Conservation (phyloP, 2,113 vertebrate species). For the Microcebus ravelobensis region DNA sequence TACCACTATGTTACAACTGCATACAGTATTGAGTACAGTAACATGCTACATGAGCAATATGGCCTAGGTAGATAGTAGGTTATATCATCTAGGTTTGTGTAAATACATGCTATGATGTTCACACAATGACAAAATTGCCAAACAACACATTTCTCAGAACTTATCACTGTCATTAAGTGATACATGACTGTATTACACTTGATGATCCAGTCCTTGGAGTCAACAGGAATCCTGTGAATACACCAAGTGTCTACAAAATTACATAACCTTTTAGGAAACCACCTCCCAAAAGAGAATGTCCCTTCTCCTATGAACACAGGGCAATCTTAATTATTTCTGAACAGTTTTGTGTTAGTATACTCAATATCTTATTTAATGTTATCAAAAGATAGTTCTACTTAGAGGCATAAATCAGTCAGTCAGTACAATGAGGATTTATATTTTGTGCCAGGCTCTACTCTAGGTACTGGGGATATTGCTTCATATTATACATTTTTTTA, state of each 20-base stretch:
- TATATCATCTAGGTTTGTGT: neutral
- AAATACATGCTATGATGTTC: neutral
- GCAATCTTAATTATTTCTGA: conserved; percentile 5
- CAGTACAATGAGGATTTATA: neutral
- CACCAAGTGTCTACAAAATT: neutral
- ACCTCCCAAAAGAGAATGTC: neutral
- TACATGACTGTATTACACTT: neutral
- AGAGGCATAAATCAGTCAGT: neutral
- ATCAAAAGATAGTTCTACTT: neutral
- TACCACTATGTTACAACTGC: neutral
- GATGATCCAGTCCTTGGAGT: neutral
- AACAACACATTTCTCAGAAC: neutral
- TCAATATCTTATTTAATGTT: neutral
- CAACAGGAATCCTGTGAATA: neutral
- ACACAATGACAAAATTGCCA: neutral
- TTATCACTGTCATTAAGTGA: neutral
- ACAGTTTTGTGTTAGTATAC: neutral
- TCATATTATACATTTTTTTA: neutral
- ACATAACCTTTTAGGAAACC: neutral
- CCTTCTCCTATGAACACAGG: neutral
- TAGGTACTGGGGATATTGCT: neutral
- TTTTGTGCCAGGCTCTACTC: neutral
- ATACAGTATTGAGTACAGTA: neutral
- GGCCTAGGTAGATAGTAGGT: neutral
- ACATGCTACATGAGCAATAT: neutral